Percentiles rank a stretch among this genome's conserved stretches.
These are phyloP conservation scores for Danio aesculapii DNA, from an alignment of 2,797 vertebrate species.

Conservation along the genomic window DNA sequence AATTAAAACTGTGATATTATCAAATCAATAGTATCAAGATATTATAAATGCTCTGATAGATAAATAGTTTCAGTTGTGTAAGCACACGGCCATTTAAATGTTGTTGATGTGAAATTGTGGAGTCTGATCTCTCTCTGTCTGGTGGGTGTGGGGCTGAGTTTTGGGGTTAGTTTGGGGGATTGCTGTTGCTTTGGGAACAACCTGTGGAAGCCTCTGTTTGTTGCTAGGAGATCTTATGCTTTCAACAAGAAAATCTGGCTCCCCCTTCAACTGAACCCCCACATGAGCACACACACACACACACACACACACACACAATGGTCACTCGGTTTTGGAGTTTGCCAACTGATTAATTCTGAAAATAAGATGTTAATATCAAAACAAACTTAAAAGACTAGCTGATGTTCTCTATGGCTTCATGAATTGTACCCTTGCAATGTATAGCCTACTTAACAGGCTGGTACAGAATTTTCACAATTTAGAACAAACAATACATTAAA, in stretches of 20 bases:
- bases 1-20: no score
- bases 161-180: constrained; percentile 46
- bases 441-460: neutral
- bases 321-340: constrained; percentile 39
- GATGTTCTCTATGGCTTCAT: neutral
- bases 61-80: no score
- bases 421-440: neutral
- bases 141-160: constrained; percentile 39
- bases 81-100: constrained; percentile 19
- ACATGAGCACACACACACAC: neutral
- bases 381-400: constrained; percentile 12
- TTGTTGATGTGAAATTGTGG: constrained; percentile 1
- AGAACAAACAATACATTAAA: neutral
- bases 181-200: constrained; percentile 58
- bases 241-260: constrained; percentile 60
- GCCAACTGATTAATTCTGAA: constrained; percentile 52
- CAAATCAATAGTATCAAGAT: no score
- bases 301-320: constrained; percentile 26
- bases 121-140: constrained; percentile 10
- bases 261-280: constrained; percentile 40
- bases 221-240: constrained; percentile 63
- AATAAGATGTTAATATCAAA: constrained; percentile 50
- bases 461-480: neutral
- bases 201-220: constrained; percentile 61
- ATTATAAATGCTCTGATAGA: no score